Evolutionary conservation across 2,888 invertebrate species (phyloP).

Genomic region (Drosophila recens): DNA sequence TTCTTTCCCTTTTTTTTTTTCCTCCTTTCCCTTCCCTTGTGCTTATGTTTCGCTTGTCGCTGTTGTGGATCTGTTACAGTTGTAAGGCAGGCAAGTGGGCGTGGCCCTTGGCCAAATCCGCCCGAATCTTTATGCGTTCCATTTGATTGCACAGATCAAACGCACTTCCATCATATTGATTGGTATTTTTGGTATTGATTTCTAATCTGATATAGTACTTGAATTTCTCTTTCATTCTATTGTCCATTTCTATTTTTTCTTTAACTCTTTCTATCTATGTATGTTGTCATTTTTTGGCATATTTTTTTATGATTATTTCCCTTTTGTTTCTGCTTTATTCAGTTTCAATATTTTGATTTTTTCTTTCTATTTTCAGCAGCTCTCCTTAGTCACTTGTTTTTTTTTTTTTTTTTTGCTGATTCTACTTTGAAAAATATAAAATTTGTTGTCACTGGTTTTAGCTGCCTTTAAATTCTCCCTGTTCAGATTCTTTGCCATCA

Average conservation of each 20-base stretch:
- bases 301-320: no score
- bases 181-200: background rate
- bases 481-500: background rate
- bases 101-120: slow-evolving; percentile 18
- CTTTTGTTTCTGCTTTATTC: no score
- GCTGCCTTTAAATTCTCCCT: no score
- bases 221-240: background rate
- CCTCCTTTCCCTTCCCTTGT: background rate
- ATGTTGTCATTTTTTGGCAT: background rate
- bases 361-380: no score
- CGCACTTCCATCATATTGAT: background rate
- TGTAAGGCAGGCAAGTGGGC: slow-evolving; percentile 20
- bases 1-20: no score
- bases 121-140: slow-evolving; percentile 5
- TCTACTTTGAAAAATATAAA: no score
- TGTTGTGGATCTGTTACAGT: slow-evolving; percentile 11
- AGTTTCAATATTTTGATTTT: no score
- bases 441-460: no score
- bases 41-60: slow-evolving; percentile 26
- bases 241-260: background rate
- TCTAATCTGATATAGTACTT: background rate
- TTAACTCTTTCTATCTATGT: background rate
- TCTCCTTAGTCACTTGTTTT: no score
- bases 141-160: slow-evolving; percentile 19
- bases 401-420: no score